Evolutionary conservation across 2,113 vertebrate genomes (phyloP).

Genomic region (Dasypus novemcinctus): DNA sequence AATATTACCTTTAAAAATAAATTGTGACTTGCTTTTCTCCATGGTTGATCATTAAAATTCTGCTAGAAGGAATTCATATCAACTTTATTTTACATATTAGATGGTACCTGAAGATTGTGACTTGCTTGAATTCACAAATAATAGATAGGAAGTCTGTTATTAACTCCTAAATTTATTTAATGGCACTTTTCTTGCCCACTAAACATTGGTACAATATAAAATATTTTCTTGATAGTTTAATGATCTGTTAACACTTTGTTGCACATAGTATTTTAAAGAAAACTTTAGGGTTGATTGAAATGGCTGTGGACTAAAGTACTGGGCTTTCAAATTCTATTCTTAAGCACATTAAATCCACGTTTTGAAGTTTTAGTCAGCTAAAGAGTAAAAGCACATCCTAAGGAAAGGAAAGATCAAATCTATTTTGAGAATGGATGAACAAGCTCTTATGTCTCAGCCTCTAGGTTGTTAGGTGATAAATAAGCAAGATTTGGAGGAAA

Average conservation of each 20-base stretch:
- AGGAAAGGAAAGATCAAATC: background rate
- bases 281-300: background rate
- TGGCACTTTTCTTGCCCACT: background rate
- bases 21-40: background rate
- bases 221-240: background rate
- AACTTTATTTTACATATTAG: constrained; percentile 5
- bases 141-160: background rate
- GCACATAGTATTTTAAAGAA: constrained; percentile 17
- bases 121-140: background rate
- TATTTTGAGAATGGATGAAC: constrained; percentile 4
- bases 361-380: background rate
- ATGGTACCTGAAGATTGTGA: background rate
- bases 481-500: background rate
- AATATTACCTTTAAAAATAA: background rate
- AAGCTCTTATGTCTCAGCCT: background rate
- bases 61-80: background rate
- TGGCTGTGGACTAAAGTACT: background rate
- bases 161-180: background rate
- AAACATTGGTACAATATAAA: constrained; percentile 15
- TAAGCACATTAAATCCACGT: background rate
- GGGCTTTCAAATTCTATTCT: background rate
- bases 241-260: background rate
- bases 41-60: constrained; percentile 1
- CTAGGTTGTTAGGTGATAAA: background rate
- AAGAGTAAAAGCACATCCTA: background rate